Evolutionary conservation across 2,888 invertebrate genomes (phyloP), one percentile per base, ranked within the genome.

Genomic region (Drosophila barbarae): DNA sequence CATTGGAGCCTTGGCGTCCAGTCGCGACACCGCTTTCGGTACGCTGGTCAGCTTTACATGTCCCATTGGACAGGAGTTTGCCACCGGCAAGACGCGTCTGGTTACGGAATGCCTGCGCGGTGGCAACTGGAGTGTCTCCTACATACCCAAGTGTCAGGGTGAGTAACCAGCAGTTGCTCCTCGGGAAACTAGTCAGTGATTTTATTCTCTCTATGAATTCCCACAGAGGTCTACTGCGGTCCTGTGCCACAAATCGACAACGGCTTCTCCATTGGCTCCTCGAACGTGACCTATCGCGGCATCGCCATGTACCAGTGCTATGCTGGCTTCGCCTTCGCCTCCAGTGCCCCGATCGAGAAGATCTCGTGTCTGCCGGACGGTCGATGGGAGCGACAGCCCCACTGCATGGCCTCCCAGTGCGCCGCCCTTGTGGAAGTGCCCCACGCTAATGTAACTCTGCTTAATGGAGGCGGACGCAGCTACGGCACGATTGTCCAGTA

Each of bases 171-270:
- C 2, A 12, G 9, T 2, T 5, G 0, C 15, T 8, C 0, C 7
- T 5, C 4, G 0, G 8, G 1, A 4, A 18, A 18, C 18, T 8
- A 18, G 21, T 47, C 32, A 47, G 21, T 47, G 5, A 46, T 32
- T 44, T 9, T 2, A 1, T 1, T n/a, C 23, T 26, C 5, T 8
- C 7, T 4, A 2, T 13, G 1, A 7, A 5, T 8, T 18, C 0
- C 7, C 30, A 32, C 91, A 93, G 94, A 93, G 92, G 96, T 96
- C 23, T 98, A 98, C 88, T 98, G 98, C 89, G 98, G 98, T 57
- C 98, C 98, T 26, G 98, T 98, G 49, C 98, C 98, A 57, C 98
- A 98, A 92, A 98, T 98, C 72, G 96, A 97, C 87, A 98, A 98
- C 88, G 98, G 98, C 49, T 98, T 98, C 90, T 98, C 98, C 3